Base-by-base conservation (phyloP, 1,140 invertebrate species). In the Ceratosolen fusciceps region DNA sequence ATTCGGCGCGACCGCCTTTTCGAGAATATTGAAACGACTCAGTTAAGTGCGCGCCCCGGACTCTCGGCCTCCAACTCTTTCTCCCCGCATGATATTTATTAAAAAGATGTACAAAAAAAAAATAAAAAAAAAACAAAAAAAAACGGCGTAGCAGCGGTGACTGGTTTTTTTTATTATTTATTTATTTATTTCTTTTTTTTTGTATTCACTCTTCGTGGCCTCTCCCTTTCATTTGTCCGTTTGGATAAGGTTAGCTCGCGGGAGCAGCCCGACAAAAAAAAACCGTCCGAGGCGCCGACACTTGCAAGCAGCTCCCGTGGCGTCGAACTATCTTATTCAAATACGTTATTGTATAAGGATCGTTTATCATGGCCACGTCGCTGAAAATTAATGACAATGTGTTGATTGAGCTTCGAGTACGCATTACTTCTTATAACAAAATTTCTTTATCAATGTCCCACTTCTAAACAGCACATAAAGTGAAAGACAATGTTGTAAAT, bases 281-380 rank as follows among this genome's bases (percentile, higher is more conserved):
- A 39, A n/a, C 19, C 31, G 43, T n/a, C 39, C 19, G 47, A 12
- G 60, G 58, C 49, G 58, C 39, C 62, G 58, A 37, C 77, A 74
- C 77, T 71, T 79, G 58, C 54, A 67, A n/a, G 24, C 77, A n/a
- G 24, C 77, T 47, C 71, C 71, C 62, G 71, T 31, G 21, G 77
- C n/a, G 70, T 39, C 3, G 24, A 65, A 65, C 58, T 54, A 67
- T 54, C 70, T 43, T 79, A 67, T 79, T 79, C 58, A 73, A 73
- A 73, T 79, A 67, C 34, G 56, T 79, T 39, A 79, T 79, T 73
- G n/a, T 58, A 79, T 79, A 77, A 49, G 67, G n/a, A 56, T 67
- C 71, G 68, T 79, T 74, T 68, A 72, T 74, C 77, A 74, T 16
- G 71, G 47, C 14, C 24, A n/a, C 70, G 43, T 19, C 70, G 56